Evolutionary conservation across 2,888 invertebrate genomes (phyloP), one percentile per base, ranked within the genome.

Genomic region (Gandaritis pyraliata): DNA sequence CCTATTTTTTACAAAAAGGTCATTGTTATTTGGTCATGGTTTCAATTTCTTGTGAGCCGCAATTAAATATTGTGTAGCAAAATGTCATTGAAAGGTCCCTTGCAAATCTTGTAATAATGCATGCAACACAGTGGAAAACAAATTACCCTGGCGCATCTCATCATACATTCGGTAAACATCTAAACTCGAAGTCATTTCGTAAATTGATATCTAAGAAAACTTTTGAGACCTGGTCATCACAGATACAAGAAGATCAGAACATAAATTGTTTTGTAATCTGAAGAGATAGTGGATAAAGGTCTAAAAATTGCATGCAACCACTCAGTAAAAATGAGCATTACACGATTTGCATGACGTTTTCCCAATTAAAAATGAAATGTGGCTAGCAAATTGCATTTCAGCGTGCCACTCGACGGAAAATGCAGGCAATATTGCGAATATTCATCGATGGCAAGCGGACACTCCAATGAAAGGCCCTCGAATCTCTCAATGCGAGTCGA

Each of bases 401-500:
- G 8, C 16, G 39, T 15, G 36, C 50, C 43, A 38, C 46, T 62
- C 15, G 29, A 46, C 46, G 50, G 47, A 46, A 58, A 33, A 38
- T 46, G 52, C 61, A 18, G 23, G 57, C 61, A 57, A 48, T 56
- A 50, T 45, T 38, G 45, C 58, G 33, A 50, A 15, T 29, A 58
- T 55, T 23, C 54, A 58, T 58, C 23, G 43, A 18, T 45, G 38
- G 36, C 16, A 38, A 15, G 64, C 63, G 61, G 45, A 61, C 64
- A 64, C 66, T 69, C 56, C n/a, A 59, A 66, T 65, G 53, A 54
- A 64, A 55, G 46, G 59, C 52, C 43, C 63, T 43, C 16, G 11
- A 43, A 16, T 41, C 41, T 41, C 15, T 41, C 41, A 13, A 59
- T 68, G 59, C 61, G 72, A 75, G 75, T 78, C 71, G 74, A 77